Base-by-base conservation (phyloP, 2,888 invertebrate species). In the Dinocampus coccinellae region DNA sequence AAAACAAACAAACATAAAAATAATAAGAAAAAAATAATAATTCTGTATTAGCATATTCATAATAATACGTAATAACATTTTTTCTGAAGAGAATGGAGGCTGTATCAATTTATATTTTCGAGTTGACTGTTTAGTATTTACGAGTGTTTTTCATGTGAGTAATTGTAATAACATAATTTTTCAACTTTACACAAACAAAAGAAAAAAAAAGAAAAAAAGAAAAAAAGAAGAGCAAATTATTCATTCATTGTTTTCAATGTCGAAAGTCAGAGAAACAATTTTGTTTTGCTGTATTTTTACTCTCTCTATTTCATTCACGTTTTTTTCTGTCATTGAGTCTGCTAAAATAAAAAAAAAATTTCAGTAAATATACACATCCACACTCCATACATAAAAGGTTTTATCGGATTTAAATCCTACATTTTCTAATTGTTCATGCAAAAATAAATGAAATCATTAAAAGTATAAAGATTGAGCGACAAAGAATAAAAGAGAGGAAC, bases 51-150 rank as follows among this genome's bases (percentile, higher is more conserved):
- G 26, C 39, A 29, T 11, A 26, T 53, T 53, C 20, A 7, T 26
- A 57, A n/a, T n/a, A n/a, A n/a, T n/a, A n/a, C n/a, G 39, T 58
- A 39, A 68, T 20, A 72, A 65, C 63, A 67, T 57, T 70, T 62
- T 58, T 70, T 74, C 73, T 69, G 62, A 57, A 62, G 58, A 69
- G 36, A 75, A 36, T 63, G 78, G 75, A 77, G 74, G 76, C 75
- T 74, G 75, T 83, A 81, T 79, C 80, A 78, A 82, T 83, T 82
- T 83, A 82, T 47, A 47, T 83, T 85, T 84, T 83, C 76, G 81
- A 83, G 81, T 83, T 79, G 81, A 84, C 81, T 83, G 79, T 84
- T 84, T 81, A 81, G 79, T 81, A 81, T 80, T 80, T 80, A 81
- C 74, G 76, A 80, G 82, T 80, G 80, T 82, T 83, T 77, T 83